phyloP scores from a whole-genome alignment of 1,140 invertebrate genomes.

The Medauroidea extradentata region DNA sequence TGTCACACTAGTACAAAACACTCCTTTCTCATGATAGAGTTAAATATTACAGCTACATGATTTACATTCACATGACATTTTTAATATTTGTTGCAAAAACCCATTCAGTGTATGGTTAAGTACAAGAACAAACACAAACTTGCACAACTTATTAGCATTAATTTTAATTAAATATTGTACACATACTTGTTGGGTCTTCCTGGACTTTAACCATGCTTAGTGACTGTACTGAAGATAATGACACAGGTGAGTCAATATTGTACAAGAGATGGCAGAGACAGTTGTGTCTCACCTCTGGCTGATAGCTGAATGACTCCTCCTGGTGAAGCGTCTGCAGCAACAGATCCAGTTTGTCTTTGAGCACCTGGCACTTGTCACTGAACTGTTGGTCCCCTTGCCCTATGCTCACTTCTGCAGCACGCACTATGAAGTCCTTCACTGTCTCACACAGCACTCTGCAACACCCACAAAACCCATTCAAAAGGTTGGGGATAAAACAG shows the following conservation, averaged over 20 bases:
- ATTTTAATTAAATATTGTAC: no score
- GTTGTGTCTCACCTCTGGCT: slow-evolving; percentile 17
- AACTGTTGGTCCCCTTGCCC: slow-evolving; percentile 59
- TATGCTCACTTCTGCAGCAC: slow-evolving; percentile 52
- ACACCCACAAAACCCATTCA: slow-evolving; percentile 3
- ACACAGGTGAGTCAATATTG: not conserved
- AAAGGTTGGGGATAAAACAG: no score
- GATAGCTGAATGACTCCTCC: slow-evolving; percentile 46
- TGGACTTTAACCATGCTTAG: no score
- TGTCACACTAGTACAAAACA: no score
- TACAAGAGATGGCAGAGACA: not conserved
- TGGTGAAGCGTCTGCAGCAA: slow-evolving; percentile 67
- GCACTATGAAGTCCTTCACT: slow-evolving; percentile 69
- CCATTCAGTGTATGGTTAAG: no score
- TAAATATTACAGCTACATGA: no score
- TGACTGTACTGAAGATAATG: not conserved
- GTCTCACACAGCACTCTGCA: slow-evolving; percentile 69
- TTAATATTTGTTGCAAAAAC: no score
- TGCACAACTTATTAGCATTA: no score
- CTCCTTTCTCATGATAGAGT: no score
- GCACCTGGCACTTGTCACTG: slow-evolving; percentile 62
- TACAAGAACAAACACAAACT: no score
- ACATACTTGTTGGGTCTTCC: no score
- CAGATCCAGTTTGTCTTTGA: slow-evolving; percentile 73
- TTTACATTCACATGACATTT: no score